These are phyloP conservation scores for Phoxinus phoxinus DNA, from an alignment of 2,113 vertebrate species.

Conservation along the genomic window DNA sequence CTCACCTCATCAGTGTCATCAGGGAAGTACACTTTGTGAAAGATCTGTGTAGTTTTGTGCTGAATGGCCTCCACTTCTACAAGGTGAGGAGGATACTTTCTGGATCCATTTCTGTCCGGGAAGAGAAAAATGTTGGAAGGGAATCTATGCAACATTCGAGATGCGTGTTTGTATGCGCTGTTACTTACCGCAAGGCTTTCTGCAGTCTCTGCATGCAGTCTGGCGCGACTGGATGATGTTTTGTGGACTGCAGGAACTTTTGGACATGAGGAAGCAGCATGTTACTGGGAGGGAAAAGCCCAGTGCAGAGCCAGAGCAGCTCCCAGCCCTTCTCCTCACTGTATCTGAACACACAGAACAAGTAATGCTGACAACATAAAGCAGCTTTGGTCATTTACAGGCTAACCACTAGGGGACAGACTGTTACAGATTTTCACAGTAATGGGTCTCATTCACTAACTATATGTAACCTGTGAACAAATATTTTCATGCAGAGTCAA, in stretches of 20 bases:
- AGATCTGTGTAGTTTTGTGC: slow-evolving; percentile 98
- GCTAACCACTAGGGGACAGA: slow-evolving; percentile 1
- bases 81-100: slow-evolving; percentile 95
- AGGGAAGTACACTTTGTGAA: slow-evolving; percentile 98
- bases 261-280: slow-evolving; percentile 92
- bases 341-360: slow-evolving; percentile 40
- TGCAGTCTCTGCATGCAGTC: slow-evolving; percentile 96
- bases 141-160: not conserved
- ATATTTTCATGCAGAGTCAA: not conserved
- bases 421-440: not conserved
- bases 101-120: slow-evolving; percentile 87
- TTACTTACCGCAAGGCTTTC: slow-evolving; percentile 87
- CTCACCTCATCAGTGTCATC: slow-evolving; percentile 95
- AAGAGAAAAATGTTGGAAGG: not conserved
- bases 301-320: slow-evolving; percentile 92
- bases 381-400: slow-evolving; percentile 20
- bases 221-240: slow-evolving; percentile 82
- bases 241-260: slow-evolving; percentile 92
- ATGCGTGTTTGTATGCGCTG: not conserved
- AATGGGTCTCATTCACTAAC: not conserved
- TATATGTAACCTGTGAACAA: not conserved
- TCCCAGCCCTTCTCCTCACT: slow-evolving; percentile 99
- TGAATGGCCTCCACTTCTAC: slow-evolving; percentile 99
- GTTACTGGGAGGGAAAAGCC: slow-evolving; percentile 93
- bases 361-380: not conserved